Base-by-base conservation (phyloP, 2,797 vertebrate species). In the Lepidocolaptes lacrymiger region DNA sequence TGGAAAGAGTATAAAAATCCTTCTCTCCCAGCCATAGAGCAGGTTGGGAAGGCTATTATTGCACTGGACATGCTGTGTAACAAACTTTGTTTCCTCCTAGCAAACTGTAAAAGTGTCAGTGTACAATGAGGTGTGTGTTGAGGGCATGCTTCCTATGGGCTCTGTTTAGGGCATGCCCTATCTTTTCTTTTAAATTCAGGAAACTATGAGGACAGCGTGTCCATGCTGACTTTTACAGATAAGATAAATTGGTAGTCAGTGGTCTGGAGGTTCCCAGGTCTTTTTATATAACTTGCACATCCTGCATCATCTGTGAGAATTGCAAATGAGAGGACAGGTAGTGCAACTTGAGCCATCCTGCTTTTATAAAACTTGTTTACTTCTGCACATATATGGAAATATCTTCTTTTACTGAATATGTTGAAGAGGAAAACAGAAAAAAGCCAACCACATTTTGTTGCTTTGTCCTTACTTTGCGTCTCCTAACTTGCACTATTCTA, bases 151-250 rank as follows among this genome's bases (percentile, higher is more conserved):
- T 92, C 68, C 61, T 37, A 8, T 21, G 48, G 51, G 26, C 80
- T 81, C 28, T 12, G 17, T 74, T 73, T 66, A 84, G 73, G 43
- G 59, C 39, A n/a, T 88, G 39, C 41, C 12, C 21, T 56, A 11
- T 74, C 32, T 66, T 75, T 90, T 84, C 69, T 75, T 94, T 93
- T 88, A 67, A 69, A 71, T 80, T 94, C 88, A 73, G 91, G 77
- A 91, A 95, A 59, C 52, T 0, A n/a, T 46, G 34, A 69, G 41
- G 26, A 46, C 63, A 80, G 34, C 14, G 15, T 21, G 36, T 69
- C 67, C 52, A 34, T 80, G 18, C 43, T 96, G 83, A 34, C 27
- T 91, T 92, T 93, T 89, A 32, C 59, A 82, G 86, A 36, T 85
- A 89, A 58, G 64, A 68, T 9, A 4, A 66, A 37, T 21, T 54